Evolutionary conservation across 2,888 invertebrate genomes (phyloP), one percentile per base, ranked within the genome.

Genomic region (Diarsia dahlii): DNA sequence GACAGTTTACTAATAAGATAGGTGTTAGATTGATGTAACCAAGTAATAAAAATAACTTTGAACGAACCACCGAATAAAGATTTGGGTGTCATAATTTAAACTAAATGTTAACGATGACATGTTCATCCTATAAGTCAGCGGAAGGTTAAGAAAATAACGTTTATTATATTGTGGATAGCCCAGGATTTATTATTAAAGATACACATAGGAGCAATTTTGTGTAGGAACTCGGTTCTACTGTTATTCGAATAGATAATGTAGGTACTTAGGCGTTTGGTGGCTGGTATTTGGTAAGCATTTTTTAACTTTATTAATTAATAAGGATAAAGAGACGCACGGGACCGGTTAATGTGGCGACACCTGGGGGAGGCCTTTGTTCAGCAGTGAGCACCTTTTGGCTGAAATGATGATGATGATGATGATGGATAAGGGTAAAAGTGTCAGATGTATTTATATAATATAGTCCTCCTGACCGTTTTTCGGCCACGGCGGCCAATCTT

Each of bases 31-130:
- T 71, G 60, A 63, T 62, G 52, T 45, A 34, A n/a, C 15, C 8
- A 6, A 69, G 9, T 20, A 72, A 76, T 69, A 71, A 58, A 71
- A 62, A 63, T 79, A 75, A 63, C 28, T 50, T 20, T 39, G 54
- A 64, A 71, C 34, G 69, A 71, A 73, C 28, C 63, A 56, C 8
- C 4, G 58, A 67, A 52, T 56, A 18, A 15, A 64, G 13, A 46
- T 72, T 34, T 64, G 15, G 4, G 2, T n/a, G 63, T 80, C 23
- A 71, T 82, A 73, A 73, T 56, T 82, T 67, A 82, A 76, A 76
- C n/a, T 56, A 80, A 82, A 68, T 71, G 67, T 71, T 76, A 82
- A 73, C 58, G 67, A 68, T 82, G 70, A 80, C 80, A 64, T 39
- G 9, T 56, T 60, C 13, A 73, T 56, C 67, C 15, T 70, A 73